phyloP scores from a whole-genome alignment of 2,888 invertebrate species.

The Hypercompe scribonia region DNA sequence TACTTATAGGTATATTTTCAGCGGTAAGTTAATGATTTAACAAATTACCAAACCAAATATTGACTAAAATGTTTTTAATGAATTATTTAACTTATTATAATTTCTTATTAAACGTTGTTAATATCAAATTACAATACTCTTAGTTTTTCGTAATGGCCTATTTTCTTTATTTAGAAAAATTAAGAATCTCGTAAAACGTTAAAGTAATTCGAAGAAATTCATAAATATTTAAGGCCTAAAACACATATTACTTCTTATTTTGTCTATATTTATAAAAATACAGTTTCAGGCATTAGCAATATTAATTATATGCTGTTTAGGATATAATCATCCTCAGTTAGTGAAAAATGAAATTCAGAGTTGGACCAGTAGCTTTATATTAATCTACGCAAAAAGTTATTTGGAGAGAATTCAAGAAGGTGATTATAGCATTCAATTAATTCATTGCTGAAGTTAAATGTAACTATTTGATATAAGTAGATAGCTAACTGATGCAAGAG shows the following conservation, averaged over 20 bases:
- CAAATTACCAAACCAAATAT: no score
- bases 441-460: background rate
- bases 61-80: no score
- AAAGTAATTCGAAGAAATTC: background rate
- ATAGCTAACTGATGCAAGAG: background rate
- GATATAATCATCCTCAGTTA: slow-evolving; percentile 55
- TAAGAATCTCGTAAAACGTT: background rate
- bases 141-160: no score
- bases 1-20: slow-evolving; percentile 75
- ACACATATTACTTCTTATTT: no score
- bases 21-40: slow-evolving; percentile 60
- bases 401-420: slow-evolving; percentile 66
- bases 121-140: no score
- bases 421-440: slow-evolving; percentile 32
- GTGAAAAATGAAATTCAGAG: slow-evolving; percentile 58
- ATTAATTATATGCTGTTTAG: slow-evolving; percentile 60
- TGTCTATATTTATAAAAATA: background rate
- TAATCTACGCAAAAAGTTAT: slow-evolving; percentile 68
- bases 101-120: no score
- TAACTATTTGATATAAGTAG: background rate
- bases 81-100: background rate
- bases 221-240: no score
- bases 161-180: no score
- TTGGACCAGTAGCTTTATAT: slow-evolving; percentile 63
- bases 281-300: slow-evolving; percentile 69